Conservation (phyloP, 30 jellyfish, hydroid and myxozoan genomes). For the Chrysaora quinquecirrha region DNA sequence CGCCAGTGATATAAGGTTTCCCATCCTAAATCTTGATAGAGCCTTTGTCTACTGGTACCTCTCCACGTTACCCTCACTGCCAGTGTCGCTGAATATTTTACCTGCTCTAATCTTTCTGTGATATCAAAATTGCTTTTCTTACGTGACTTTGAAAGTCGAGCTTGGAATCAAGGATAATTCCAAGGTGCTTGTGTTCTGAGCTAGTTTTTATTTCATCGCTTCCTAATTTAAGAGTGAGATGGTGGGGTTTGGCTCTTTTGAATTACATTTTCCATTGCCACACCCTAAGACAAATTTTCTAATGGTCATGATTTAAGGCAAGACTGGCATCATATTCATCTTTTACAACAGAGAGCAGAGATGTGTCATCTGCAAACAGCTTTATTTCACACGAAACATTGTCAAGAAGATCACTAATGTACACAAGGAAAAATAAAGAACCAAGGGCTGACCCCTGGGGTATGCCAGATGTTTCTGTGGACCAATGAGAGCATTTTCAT, state of each 20-base stretch:
- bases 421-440: background rate
- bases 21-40: slow-evolving; percentile 54
- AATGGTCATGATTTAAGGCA: background rate
- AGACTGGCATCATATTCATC: background rate
- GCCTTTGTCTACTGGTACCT: slow-evolving; percentile 37
- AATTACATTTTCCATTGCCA: background rate
- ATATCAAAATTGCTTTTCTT: background rate
- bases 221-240: background rate
- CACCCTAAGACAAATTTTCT: background rate
- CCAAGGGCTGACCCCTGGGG: background rate
- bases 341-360: background rate
- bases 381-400: too few relatives aligned
- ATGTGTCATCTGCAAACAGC: background rate
- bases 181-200: background rate
- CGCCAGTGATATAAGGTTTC: slow-evolving; percentile 22
- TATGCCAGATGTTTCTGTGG: background rate
- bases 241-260: background rate
- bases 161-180: background rate
- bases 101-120: background rate
- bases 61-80: slow-evolving; percentile 53
- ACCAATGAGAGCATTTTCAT: background rate
- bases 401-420: background rate
- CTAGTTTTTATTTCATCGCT: background rate
- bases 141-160: slow-evolving; percentile 1
- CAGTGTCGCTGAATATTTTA: slow-evolving; percentile 35